phyloP scores from a whole-genome alignment of 2,888 invertebrate species.

The Melipona bicolor region DNA sequence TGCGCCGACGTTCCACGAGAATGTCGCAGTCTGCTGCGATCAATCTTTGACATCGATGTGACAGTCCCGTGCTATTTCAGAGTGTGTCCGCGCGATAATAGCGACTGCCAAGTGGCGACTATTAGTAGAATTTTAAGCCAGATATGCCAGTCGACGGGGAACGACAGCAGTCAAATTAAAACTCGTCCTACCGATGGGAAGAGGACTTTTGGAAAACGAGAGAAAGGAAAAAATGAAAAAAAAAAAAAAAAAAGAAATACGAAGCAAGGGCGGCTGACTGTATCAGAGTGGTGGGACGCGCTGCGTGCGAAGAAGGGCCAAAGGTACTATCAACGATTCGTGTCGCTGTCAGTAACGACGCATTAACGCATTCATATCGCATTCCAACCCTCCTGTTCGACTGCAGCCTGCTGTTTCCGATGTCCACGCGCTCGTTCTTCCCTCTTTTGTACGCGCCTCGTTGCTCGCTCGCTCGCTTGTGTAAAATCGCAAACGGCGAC shows the following conservation, averaged over 20 bases:
- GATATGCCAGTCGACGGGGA: slow-evolving; percentile 45
- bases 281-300: slow-evolving; percentile 13
- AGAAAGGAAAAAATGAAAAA: slow-evolving; percentile 9
- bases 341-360: slow-evolving; percentile 78
- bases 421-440: slow-evolving; percentile 54
- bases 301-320: slow-evolving; percentile 46
- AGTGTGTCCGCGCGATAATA: slow-evolving; percentile 65
- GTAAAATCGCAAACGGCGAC: slow-evolving; percentile 6
- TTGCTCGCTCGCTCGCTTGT: slow-evolving; percentile 17
- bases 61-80: slow-evolving; percentile 54
- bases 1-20: slow-evolving; percentile 36
- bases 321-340: slow-evolving; percentile 75
- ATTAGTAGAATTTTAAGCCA: slow-evolving; percentile 65
- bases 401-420: slow-evolving; percentile 51
- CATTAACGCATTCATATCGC: slow-evolving; percentile 79
- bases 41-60: slow-evolving; percentile 63
- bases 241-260: not conserved
- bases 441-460: slow-evolving; percentile 31
- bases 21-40: slow-evolving; percentile 54
- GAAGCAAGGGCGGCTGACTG: not conserved
- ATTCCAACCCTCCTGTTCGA: slow-evolving; percentile 72
- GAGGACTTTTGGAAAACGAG: not conserved
- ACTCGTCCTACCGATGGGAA: slow-evolving; percentile 20
- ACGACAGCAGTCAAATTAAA: slow-evolving; percentile 56
- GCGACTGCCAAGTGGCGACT: slow-evolving; percentile 66